These are phyloP conservation scores for Clarias macrocephalus DNA, from an alignment of 2,113 vertebrate genomes.

Conservation along the genomic window DNA sequence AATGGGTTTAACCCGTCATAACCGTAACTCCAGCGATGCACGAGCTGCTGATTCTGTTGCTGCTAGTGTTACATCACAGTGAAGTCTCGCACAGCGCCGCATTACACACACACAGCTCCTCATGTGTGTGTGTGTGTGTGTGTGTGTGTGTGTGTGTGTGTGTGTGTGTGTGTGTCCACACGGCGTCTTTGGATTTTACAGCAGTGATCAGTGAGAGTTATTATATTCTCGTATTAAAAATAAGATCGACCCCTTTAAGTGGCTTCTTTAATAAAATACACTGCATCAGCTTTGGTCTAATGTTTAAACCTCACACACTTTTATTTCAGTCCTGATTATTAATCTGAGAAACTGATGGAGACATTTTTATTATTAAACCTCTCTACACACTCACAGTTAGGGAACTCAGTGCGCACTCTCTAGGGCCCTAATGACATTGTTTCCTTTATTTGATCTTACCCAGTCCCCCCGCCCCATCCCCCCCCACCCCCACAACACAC, in stretches of 20 bases:
- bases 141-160: too few relatives aligned
- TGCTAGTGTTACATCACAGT: neutral
- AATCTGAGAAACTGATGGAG: neutral
- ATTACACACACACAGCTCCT: neutral
- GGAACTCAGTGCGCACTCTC: slow-evolving; percentile 23
- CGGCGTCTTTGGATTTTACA: neutral
- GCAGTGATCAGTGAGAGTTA: neutral
- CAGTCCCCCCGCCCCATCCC: neutral
- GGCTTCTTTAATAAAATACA: neutral
- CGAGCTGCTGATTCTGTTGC: slow-evolving; percentile 4
- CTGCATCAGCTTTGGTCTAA: neutral
- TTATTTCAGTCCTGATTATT: neutral
- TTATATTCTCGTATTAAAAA: neutral
- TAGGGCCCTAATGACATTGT: slow-evolving; percentile 25
- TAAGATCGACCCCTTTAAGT: neutral
- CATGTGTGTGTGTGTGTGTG: too few relatives aligned
- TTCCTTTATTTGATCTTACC: slow-evolving; percentile 28
- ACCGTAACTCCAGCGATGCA: neutral
- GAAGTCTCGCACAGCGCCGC: neutral
- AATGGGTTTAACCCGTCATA: neutral
- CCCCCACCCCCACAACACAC: too few relatives aligned
- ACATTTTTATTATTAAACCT: neutral
- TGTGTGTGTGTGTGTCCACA: too few relatives aligned
- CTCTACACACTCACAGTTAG: slow-evolving; percentile 3
- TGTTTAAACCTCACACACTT: neutral